Percentiles rank a stretch among this genome's conserved stretches.
phyloP scores from a whole-genome alignment of 2,113 vertebrate genomes.

The Mesoclemmys tuberculata region DNA sequence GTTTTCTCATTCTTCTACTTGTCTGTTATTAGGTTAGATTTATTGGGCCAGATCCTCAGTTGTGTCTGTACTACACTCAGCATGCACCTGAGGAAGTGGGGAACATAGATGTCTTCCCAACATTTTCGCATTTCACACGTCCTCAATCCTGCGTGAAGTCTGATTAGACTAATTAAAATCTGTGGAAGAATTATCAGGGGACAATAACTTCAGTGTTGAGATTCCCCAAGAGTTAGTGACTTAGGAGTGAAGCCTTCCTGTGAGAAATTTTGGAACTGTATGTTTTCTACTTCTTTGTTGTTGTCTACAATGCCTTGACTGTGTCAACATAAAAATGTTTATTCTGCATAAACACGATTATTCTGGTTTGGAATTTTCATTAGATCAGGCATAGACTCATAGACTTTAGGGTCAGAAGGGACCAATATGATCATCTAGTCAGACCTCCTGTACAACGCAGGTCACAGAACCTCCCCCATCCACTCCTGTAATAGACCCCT shows the following conservation, averaged over 20 bases:
- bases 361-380: conserved; percentile 59
- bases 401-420: no score
- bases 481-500: no score
- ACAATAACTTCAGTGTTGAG: background rate
- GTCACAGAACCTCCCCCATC: no score
- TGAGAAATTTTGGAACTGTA: conserved; percentile 13
- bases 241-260: background rate
- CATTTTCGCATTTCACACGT: no score
- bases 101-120: no score
- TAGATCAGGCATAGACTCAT: conserved; percentile 15
- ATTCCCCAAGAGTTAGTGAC: background rate
- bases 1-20: no score
- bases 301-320: conserved; percentile 30
- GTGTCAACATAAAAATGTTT: conserved; percentile 65
- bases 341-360: conserved; percentile 55
- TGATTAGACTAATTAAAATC: background rate
- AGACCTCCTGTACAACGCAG: no score
- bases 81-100: no score
- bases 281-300: conserved; percentile 15
- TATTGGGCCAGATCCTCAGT: no score
- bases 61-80: no score
- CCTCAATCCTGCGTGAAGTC: background rate
- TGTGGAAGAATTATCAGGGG: background rate
- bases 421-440: no score
- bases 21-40: no score